Evolutionary conservation across 2,113 vertebrate genomes (phyloP).

Genomic region (Centropus unirufus): DNA sequence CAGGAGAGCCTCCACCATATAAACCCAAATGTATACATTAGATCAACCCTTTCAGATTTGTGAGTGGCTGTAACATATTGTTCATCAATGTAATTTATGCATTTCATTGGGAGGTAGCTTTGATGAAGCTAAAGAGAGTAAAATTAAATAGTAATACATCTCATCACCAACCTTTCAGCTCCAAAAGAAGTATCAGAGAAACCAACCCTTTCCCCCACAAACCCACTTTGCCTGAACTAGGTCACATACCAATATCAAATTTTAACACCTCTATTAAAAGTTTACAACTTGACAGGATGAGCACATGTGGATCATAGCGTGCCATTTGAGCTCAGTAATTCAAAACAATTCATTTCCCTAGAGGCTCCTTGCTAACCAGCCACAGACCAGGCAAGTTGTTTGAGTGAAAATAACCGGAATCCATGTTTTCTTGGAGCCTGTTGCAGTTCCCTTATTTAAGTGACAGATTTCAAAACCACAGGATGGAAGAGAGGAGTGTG

Average conservation of each 20-base stretch:
- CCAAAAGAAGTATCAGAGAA: not conserved
- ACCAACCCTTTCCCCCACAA: not conserved
- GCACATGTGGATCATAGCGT: not conserved
- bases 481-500: not conserved
- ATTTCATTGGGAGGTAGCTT: not conserved
- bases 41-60: not conserved
- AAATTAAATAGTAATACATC: not conserved
- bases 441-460: not conserved
- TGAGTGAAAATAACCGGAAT: not conserved
- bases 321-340: not conserved
- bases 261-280: not conserved
- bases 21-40: not conserved
- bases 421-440: not conserved
- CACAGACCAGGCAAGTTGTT: not conserved
- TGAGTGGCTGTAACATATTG: not conserved
- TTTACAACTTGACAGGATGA: not conserved
- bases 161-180: not conserved
- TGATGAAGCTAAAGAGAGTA: not conserved
- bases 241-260: not conserved
- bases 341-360: not conserved
- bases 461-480: not conserved
- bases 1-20: not conserved
- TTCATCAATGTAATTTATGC: not conserved
- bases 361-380: not conserved
- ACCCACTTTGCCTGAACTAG: not conserved